A percentile compares a stretch with the other conserved stretches of the same genome.
Evolutionary conservation across 2,888 invertebrate species (phyloP).

Genomic region (Aphrophora alni): DNA sequence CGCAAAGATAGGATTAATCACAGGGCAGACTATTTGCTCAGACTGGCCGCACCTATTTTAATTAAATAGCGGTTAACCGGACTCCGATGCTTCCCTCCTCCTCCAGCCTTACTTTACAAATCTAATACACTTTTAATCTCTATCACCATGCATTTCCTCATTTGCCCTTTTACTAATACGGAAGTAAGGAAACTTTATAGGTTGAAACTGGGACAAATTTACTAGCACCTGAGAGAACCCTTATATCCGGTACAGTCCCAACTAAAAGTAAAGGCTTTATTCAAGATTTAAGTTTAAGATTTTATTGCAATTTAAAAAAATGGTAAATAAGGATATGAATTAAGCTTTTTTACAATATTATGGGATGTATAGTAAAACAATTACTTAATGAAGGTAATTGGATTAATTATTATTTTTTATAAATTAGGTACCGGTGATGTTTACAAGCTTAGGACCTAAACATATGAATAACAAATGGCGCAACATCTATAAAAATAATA

Average conservation of each 20-base stretch:
- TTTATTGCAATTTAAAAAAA: no score
- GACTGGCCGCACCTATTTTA: slow-evolving; percentile 33
- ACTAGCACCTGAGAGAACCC: neutral
- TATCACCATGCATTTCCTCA: neutral
- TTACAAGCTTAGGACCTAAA: no score
- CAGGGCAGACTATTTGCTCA: slow-evolving; percentile 30
- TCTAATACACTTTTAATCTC: slow-evolving; percentile 33
- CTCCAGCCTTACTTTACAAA: slow-evolving; percentile 15
- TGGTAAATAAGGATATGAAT: no score
- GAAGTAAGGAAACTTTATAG: neutral
- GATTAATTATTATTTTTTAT: no score
- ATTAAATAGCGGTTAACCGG: slow-evolving; percentile 35
- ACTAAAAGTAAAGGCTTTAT: neutral
- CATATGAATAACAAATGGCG: no score
- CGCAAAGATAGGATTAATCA: slow-evolving; percentile 30
- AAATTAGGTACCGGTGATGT: no score
- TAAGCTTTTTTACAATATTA: no score
- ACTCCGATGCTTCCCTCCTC: slow-evolving; percentile 7
- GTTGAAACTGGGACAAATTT: neutral
- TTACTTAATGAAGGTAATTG: no score
- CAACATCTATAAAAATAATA: no score
- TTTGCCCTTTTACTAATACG: neutral
- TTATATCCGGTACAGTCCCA: neutral
- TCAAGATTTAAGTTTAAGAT: no score
- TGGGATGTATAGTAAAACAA: no score